phyloP scores from a whole-genome alignment of 2,888 invertebrate species.

The Mythimna pallens region DNA sequence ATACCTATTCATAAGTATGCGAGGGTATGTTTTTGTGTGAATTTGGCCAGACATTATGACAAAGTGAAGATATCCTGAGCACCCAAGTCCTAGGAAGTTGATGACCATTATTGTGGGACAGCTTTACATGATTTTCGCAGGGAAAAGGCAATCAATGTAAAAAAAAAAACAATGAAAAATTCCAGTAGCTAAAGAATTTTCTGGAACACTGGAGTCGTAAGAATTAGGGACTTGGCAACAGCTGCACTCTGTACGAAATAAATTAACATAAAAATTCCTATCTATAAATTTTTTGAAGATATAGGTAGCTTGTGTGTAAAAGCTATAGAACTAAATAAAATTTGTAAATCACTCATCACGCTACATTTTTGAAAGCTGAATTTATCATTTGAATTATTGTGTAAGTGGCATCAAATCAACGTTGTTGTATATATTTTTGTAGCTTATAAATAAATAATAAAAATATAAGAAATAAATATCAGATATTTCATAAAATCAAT shows the following conservation, averaged over 20 bases:
- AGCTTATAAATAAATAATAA: conserved; percentile 8
- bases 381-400: conserved; percentile 14
- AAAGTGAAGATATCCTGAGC: not conserved
- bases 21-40: not conserved
- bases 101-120: too few species aligned
- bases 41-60: not conserved
- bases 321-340: conserved; percentile 13
- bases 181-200: too few species aligned
- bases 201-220: not conserved
- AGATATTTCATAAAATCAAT: conserved; percentile 14
- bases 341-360: conserved; percentile 33
- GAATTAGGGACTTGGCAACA: not conserved
- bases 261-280: conserved; percentile 13
- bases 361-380: conserved; percentile 5
- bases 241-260: not conserved
- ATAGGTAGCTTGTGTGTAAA: not conserved
- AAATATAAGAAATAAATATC: conserved; percentile 6
- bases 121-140: too few species aligned
- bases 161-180: too few species aligned
- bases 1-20: too few species aligned
- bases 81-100: too few species aligned
- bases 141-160: too few species aligned
- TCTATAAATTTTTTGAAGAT: conserved; percentile 8
- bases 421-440: not conserved
- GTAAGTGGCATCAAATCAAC: conserved; percentile 7